These are phyloP conservation scores for Crenichthys baileyi DNA, from an alignment of 2,797 vertebrate genomes.

Conservation along the genomic window DNA sequence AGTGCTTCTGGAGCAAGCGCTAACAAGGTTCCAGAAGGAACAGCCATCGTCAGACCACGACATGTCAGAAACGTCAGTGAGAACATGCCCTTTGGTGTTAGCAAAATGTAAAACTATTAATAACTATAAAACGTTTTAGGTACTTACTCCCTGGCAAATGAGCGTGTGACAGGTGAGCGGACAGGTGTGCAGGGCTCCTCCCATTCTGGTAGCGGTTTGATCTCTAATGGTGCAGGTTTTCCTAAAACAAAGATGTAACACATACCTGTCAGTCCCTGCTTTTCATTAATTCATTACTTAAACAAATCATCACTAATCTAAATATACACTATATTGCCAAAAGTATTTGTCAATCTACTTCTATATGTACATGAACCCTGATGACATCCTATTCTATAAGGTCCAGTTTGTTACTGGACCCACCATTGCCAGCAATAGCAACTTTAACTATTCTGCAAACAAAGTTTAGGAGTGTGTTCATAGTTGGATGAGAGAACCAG, in stretches of 20 bases:
- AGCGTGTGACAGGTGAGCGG: slow-evolving; percentile 95
- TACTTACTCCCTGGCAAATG: slow-evolving; percentile 98
- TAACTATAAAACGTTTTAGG: slow-evolving; percentile 21
- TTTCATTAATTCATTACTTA: neutral
- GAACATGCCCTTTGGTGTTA: slow-evolving; percentile 59
- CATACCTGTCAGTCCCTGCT: slow-evolving; percentile 35
- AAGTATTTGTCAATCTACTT: too few relatives aligned
- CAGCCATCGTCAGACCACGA: neutral
- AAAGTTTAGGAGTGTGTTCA: too few relatives aligned
- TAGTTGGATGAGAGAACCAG: too few relatives aligned
- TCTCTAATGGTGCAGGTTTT: slow-evolving; percentile 96
- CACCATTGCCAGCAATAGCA: too few relatives aligned
- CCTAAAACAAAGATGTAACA: slow-evolving; percentile 77
- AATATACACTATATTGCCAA: too few relatives aligned
- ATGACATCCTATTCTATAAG: too few relatives aligned
- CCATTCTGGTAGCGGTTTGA: slow-evolving; percentile 94
- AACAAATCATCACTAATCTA: neutral
- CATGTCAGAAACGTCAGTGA: slow-evolving; percentile 29
- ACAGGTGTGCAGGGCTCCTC: slow-evolving; percentile 95
- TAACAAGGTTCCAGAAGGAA: too few relatives aligned
- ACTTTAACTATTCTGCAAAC: too few relatives aligned
- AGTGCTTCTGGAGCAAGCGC: too few relatives aligned
- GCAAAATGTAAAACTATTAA: slow-evolving; percentile 20
- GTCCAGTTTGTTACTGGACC: too few relatives aligned
- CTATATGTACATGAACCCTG: too few relatives aligned